Evolutionary conservation across 2,797 vertebrate species (phyloP), one percentile per base, ranked within the genome.

Genomic region (Lacerta viridis): DNA sequence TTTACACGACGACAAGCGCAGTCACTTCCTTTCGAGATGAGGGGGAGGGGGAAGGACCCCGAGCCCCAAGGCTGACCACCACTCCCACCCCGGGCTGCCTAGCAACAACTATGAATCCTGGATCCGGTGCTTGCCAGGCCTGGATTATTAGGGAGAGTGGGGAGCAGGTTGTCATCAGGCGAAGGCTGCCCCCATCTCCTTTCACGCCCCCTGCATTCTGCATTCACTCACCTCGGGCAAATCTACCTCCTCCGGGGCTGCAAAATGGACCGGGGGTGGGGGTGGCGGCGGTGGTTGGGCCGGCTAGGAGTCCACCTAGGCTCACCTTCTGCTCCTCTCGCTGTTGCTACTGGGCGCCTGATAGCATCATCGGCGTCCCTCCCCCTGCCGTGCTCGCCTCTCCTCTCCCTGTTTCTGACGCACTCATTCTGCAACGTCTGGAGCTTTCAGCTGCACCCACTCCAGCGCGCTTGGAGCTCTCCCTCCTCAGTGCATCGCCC

Each of bases 401-500:
- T 5, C 36, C 29, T 5, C 86, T 86, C 92, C 80, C 88, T 86
- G 41, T n/a, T 11, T 15, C 86, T 92, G 95, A 94, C 93, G 94
- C 93, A 94, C 86, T 36, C 69, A 83, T 87, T 88, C 90, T 87
- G 93, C 93, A 77, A 88, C 90, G 93, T 84, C 91, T 74, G 71
- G 72, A 71, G 88, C 88, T 77, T n/a, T 25, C 7, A 0, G 85
- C 78, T 39, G 85, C 84, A 17, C 74, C 15, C 81, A 4, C 59
- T 50, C 46, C 43, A 25, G 1, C 76, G n/a, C 59, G 4, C 29
- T 4, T 9, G 75, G 55, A 2, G 7, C 83, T 72, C 29, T 6
- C 23, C n/a, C 64, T 8, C 55, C 83, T 29, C 72, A 5, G 50
- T 0, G 43, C 61, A 36, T 10, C 79, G 39, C 77, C 41, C 86